Percentiles rank a stretch among this genome's conserved stretches.
Conservation (phyloP, 2,113 vertebrate genomes). For the Percina caprodes region DNA sequence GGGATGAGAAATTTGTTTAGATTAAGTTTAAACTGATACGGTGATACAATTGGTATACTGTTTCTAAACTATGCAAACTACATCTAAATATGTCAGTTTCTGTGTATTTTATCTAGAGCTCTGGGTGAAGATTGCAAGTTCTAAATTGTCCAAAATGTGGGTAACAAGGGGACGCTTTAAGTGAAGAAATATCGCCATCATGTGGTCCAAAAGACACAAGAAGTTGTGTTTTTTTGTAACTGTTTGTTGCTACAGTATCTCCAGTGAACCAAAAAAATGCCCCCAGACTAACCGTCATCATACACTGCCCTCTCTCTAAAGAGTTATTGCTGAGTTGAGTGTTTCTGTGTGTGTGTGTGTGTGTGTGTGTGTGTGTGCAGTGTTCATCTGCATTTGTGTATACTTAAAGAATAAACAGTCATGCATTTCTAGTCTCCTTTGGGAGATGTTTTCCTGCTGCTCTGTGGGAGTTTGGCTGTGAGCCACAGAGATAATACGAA, state of each 20-base stretch:
- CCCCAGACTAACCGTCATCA: neutral
- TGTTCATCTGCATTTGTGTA: slow-evolving; percentile 21
- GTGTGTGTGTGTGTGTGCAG: slow-evolving; percentile 12
- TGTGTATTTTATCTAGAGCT: slow-evolving; percentile 3
- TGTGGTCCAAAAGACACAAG: neutral
- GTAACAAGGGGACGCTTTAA: neutral
- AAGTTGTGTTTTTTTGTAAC: neutral
- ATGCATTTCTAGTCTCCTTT: slow-evolving; percentile 41
- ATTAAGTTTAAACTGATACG: neutral
- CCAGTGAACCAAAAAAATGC: slow-evolving; percentile 45
- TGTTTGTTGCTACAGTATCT: neutral
- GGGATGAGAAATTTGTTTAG: slow-evolving; percentile 7
- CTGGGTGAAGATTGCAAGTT: neutral
- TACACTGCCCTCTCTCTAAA: slow-evolving; percentile 11
- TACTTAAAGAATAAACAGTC: slow-evolving; percentile 48
- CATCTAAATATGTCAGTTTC: neutral
- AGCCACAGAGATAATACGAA: slow-evolving; percentile 60
- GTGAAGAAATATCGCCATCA: neutral
- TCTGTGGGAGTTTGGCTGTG: slow-evolving; percentile 64
- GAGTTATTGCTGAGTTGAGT: neutral
- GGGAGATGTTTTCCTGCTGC: slow-evolving; percentile 59
- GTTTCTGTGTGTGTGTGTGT: slow-evolving; percentile 22
- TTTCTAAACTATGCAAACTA: slow-evolving; percentile 1
- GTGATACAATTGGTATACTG: slow-evolving; percentile 15
- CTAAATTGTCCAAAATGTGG: neutral